A percentile compares a stretch with the other conserved stretches of the same genome.
Evolutionary conservation across 2,888 invertebrate species (phyloP).

Genomic region (Hyposoter didymator): DNA sequence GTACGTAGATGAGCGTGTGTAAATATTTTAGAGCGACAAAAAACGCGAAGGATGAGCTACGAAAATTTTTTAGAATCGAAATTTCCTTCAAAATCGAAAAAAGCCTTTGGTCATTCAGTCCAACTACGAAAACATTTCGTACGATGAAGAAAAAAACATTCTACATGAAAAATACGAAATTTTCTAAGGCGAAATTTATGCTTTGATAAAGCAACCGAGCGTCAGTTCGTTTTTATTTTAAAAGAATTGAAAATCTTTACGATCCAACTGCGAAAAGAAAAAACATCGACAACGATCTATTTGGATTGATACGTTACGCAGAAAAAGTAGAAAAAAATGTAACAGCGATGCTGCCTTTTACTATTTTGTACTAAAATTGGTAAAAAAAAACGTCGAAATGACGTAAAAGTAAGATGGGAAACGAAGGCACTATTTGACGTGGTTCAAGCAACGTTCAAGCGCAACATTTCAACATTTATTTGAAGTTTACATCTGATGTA

Average conservation of each 20-base stretch:
- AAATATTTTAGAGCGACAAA: background rate
- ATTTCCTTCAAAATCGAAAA: no score
- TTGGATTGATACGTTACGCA: background rate
- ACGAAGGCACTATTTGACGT: background rate
- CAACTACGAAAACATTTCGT: background rate
- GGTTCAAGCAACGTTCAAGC: background rate
- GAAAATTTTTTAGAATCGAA: background rate
- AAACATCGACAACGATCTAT: background rate
- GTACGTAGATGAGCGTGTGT: background rate
- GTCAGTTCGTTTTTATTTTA: background rate
- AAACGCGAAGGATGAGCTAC: background rate
- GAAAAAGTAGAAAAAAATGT: background rate
- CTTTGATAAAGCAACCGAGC: background rate
- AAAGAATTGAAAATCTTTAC: background rate
- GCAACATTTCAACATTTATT: slow-evolving; percentile 3
- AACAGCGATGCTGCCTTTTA: background rate
- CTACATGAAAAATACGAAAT: background rate
- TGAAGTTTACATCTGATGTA: slow-evolving; percentile 6
- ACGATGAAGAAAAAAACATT: background rate
- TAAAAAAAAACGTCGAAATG: background rate
- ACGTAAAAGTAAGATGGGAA: background rate
- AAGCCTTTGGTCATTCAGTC: no score
- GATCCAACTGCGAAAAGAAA: background rate
- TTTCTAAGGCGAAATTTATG: background rate
- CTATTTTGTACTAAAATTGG: background rate